These are phyloP conservation scores for Desmophyllum pertusum DNA, from an alignment of 92 coral and sea anemone species.

Conservation along the genomic window DNA sequence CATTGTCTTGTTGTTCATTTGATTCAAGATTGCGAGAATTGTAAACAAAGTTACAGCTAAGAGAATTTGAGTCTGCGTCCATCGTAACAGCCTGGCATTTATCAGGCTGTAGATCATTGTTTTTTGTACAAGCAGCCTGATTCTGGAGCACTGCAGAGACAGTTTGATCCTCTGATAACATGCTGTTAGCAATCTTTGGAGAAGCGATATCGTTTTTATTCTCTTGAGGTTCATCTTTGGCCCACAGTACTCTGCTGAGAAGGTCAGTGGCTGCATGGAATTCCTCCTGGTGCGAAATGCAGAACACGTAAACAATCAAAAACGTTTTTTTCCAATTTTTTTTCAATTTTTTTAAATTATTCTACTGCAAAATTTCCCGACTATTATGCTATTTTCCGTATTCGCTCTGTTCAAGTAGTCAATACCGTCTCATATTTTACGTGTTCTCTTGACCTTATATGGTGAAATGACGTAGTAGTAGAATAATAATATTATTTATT, in stretches of 20 bases:
- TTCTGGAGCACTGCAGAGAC: background rate
- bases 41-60: background rate
- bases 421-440: too few relatives aligned
- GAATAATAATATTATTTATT: too few relatives aligned
- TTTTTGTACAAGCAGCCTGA: background rate
- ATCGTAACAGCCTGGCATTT: background rate
- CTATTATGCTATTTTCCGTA: too few relatives aligned
- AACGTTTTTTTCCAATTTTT: too few relatives aligned
- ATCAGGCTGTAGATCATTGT: background rate
- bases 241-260: background rate
- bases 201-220: background rate
- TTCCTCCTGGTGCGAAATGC: constrained; percentile 20
- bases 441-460: too few relatives aligned
- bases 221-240: background rate
- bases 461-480: too few relatives aligned
- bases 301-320: too few relatives aligned
- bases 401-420: too few relatives aligned
- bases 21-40: background rate
- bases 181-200: background rate
- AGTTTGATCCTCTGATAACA: too few relatives aligned
- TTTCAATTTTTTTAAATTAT: too few relatives aligned
- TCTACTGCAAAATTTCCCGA: too few relatives aligned
- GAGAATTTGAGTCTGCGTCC: background rate
- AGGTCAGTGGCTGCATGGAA: constrained; percentile 20
- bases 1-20: background rate